Conservation (phyloP, 2,113 vertebrate genomes). For the Montifringilla adamsi region DNA sequence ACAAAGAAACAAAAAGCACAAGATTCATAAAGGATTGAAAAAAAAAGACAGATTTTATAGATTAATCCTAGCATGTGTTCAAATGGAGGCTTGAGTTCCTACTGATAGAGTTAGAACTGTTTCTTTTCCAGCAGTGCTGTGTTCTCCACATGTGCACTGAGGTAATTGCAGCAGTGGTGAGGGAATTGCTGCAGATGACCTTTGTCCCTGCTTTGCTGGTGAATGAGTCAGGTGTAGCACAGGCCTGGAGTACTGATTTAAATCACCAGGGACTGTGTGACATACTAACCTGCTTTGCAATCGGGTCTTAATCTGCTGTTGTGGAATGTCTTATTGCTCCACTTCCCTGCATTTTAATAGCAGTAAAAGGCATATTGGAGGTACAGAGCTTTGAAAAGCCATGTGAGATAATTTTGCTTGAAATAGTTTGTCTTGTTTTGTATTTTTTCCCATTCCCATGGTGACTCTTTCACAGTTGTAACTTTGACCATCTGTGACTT, state of each 20-base stretch:
- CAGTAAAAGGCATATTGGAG: not conserved
- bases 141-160: not conserved
- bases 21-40: no score
- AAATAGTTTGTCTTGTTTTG: not conserved
- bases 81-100: not conserved
- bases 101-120: not conserved
- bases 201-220: not conserved
- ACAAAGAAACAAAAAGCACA: not conserved
- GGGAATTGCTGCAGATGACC: not conserved
- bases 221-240: not conserved
- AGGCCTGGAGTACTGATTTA: not conserved
- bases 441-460: not conserved
- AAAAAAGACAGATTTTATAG: not conserved
- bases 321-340: not conserved
- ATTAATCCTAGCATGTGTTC: not conserved
- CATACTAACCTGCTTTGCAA: not conserved
- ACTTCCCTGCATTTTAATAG: not conserved
- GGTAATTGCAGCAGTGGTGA: not conserved
- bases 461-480: not conserved
- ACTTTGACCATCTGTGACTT: not conserved
- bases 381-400: not conserved
- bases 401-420: not conserved
- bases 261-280: not conserved
- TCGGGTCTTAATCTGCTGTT: not conserved
- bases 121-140: not conserved